These are phyloP conservation scores for Dicerorhinus sumatrensis DNA, from an alignment of 2,113 vertebrate species.

Conservation along the genomic window DNA sequence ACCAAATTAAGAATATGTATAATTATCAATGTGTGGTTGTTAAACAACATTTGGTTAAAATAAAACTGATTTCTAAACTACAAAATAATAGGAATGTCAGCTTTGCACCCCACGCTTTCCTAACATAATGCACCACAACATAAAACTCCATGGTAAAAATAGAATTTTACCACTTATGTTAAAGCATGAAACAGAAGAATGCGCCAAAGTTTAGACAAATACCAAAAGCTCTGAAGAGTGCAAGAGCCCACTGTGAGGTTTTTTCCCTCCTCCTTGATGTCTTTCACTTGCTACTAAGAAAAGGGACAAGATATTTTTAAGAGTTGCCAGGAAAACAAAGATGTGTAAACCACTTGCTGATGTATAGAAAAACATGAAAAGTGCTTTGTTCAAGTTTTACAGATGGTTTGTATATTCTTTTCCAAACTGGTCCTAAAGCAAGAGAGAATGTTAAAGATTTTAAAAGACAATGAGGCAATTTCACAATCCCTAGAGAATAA, in stretches of 20 bases:
- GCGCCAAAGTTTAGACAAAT: background rate
- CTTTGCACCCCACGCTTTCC: background rate
- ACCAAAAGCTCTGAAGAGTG: conserved; percentile 30
- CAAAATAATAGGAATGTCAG: background rate
- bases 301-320: background rate
- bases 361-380: conserved; percentile 47
- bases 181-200: conserved; percentile 3
- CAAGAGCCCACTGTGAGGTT: background rate
- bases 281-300: conserved; percentile 51
- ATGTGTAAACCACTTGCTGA: background rate
- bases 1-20: background rate
- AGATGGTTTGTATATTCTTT: conserved; percentile 69
- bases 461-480: conserved; percentile 81
- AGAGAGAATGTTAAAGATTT: conserved; percentile 82
- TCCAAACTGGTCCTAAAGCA: conserved; percentile 77
- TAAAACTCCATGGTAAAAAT: conserved; percentile 5
- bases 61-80: conserved; percentile 10
- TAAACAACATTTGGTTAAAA: conserved; percentile 10
- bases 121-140: background rate
- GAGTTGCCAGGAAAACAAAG: conserved; percentile 56
- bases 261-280: conserved; percentile 3
- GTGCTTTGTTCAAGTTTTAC: conserved; percentile 70
- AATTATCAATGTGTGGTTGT: background rate
- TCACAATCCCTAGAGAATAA: conserved; percentile 78
- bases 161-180: background rate